Conservation (phyloP, 2,888 invertebrate species). For the Drosophila acutilabella region DNA sequence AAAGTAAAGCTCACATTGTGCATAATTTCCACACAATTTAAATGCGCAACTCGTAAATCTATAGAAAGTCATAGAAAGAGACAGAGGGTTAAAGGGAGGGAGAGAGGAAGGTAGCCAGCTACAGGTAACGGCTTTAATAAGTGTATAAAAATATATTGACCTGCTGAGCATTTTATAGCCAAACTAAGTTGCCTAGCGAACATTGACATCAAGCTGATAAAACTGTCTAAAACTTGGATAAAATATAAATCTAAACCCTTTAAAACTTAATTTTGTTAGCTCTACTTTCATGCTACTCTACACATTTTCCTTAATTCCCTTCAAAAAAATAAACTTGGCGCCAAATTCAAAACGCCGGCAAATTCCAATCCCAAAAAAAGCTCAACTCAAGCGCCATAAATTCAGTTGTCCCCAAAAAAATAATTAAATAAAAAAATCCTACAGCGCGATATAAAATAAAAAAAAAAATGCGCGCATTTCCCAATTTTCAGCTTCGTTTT, state of each 20-base stretch:
- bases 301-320: background rate
- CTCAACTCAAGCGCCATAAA: constrained; percentile 54
- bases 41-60: constrained; percentile 67
- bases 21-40: constrained; percentile 57
- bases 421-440: constrained; percentile 20
- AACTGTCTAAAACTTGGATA: constrained; percentile 2
- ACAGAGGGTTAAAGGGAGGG: constrained; percentile 33
- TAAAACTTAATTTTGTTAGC: no score
- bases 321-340: constrained; percentile 23
- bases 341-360: constrained; percentile 21
- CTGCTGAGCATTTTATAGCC: constrained; percentile 53
- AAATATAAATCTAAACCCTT: background rate
- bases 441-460: constrained; percentile 2
- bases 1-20: constrained; percentile 41
- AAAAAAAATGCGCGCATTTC: constrained; percentile 43
- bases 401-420: constrained; percentile 55
- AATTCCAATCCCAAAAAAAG: constrained; percentile 34
- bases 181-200: constrained; percentile 7
- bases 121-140: constrained; percentile 24
- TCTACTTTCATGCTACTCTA: background rate
- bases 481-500: constrained; percentile 54
- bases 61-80: constrained; percentile 56
- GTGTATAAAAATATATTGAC: constrained; percentile 28
- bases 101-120: background rate
- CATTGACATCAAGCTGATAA: constrained; percentile 22